Conservation (phyloP, 35 echinoderm and acorn worm species). For the Lytechinus pictus region DNA sequence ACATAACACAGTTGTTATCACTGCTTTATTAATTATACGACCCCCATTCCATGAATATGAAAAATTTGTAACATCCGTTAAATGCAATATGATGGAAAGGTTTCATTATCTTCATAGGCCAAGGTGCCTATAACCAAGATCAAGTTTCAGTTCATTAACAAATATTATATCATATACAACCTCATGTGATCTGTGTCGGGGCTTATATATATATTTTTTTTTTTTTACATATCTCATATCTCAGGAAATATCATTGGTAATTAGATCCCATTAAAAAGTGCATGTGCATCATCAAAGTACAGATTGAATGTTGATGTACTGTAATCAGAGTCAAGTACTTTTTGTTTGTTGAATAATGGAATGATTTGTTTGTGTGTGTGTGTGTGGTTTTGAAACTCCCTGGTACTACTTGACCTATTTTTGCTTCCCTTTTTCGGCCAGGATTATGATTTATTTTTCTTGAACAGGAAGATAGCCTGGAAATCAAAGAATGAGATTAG, state of each 20-base stretch:
- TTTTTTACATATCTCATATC: background rate
- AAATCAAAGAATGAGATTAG: conserved; percentile 33
- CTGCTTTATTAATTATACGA: background rate
- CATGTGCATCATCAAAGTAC: background rate
- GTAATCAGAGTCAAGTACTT: conserved; percentile 12
- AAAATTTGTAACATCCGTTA: background rate
- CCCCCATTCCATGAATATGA: background rate
- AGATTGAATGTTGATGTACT: background rate
- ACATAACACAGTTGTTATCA: background rate
- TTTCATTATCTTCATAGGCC: too few relatives aligned
- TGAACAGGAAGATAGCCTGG: conserved; percentile 9
- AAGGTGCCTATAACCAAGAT: background rate
- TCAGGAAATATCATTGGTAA: background rate
- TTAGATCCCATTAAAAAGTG: background rate
- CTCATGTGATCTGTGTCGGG: too few relatives aligned
- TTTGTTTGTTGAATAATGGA: background rate
- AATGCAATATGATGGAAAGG: too few relatives aligned
- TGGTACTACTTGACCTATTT: background rate
- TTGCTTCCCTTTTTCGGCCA: background rate
- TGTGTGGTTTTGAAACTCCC: background rate
- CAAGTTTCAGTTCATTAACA: background rate
- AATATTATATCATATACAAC: background rate
- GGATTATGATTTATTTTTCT: background rate
- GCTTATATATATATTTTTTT: too few relatives aligned
- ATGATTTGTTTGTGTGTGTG: background rate